Percentiles rank a stretch among this genome's conserved stretches.
Conservation (phyloP, 2,797 vertebrate species). For the Microchirus variegatus region DNA sequence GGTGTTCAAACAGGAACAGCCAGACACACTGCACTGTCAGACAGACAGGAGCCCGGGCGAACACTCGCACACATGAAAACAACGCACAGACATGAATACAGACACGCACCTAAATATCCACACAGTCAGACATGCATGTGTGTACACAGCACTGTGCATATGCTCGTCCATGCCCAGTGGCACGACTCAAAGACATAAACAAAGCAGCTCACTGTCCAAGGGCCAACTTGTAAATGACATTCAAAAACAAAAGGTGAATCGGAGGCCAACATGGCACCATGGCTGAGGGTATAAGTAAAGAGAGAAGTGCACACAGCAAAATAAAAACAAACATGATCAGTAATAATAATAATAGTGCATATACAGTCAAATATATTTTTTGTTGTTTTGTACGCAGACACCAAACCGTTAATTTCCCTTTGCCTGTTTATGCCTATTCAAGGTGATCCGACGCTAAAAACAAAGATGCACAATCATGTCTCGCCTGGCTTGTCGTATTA, state of each 20-base stretch:
- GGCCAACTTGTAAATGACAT: slow-evolving; percentile 62
- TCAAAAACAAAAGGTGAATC: slow-evolving; percentile 64
- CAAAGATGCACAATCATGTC: slow-evolving; percentile 17
- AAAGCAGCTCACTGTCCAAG: slow-evolving; percentile 49
- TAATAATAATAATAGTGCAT: background rate
- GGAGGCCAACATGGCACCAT: slow-evolving; percentile 31
- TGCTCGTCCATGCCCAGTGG: slow-evolving; percentile 17
- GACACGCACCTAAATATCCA: slow-evolving; percentile 12
- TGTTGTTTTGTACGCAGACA: background rate
- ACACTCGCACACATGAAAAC: slow-evolving; percentile 43
- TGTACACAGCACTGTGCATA: slow-evolving; percentile 23
- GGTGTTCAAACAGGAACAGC: slow-evolving; percentile 69
- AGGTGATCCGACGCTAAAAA: slow-evolving; percentile 16
- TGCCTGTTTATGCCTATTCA: slow-evolving; percentile 3
- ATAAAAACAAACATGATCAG: slow-evolving; percentile 19
- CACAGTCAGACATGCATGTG: slow-evolving; percentile 37
- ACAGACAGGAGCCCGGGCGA: slow-evolving; percentile 65
- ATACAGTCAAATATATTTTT: background rate
- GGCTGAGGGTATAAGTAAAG: slow-evolving; percentile 37
- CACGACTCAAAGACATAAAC: slow-evolving; percentile 49
- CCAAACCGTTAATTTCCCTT: background rate
- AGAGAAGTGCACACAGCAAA: slow-evolving; percentile 15
- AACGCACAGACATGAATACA: slow-evolving; percentile 29
- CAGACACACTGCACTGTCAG: slow-evolving; percentile 59
- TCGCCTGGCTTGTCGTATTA: slow-evolving; percentile 18